A percentile compares a stretch with the other conserved stretches of the same genome.
These are phyloP conservation scores for Dryoscopus gambensis DNA, from an alignment of 2,113 vertebrate genomes.

Conservation along the genomic window DNA sequence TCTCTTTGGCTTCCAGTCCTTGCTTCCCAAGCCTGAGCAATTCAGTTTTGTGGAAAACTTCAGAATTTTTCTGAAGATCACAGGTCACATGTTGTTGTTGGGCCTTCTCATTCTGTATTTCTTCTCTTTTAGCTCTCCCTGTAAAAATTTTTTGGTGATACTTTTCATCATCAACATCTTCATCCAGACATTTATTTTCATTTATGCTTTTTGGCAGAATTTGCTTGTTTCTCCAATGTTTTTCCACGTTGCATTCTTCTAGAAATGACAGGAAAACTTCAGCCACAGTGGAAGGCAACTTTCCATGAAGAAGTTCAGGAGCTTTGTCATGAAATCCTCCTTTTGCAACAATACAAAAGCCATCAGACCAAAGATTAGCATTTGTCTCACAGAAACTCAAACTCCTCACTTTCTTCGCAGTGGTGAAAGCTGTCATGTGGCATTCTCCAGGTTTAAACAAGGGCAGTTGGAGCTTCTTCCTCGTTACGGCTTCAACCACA, in stretches of 20 bases:
- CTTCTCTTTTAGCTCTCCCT: background rate
- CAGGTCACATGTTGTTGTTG: background rate
- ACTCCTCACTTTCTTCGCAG: background rate
- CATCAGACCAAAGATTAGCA: background rate
- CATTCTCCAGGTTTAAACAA: background rate
- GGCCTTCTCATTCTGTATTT: background rate
- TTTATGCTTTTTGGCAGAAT: background rate
- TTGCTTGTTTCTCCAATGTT: conserved; percentile 3
- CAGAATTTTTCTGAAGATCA: background rate
- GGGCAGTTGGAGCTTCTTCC: background rate
- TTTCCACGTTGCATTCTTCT: conserved; percentile 11
- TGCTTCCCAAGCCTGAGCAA: background rate
- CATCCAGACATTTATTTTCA: conserved; percentile 44
- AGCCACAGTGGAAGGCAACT: background rate
- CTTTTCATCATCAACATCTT: background rate
- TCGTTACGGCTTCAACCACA: background rate
- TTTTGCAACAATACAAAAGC: background rate
- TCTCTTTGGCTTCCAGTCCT: background rate
- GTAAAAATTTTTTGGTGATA: background rate
- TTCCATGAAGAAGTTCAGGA: background rate
- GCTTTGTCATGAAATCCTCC: background rate
- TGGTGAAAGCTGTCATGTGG: background rate
- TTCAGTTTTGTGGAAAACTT: conserved; percentile 48
- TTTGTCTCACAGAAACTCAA: background rate
- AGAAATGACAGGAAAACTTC: conserved; percentile 13